A percentile compares a stretch with the other conserved stretches of the same genome.
Conservation (phyloP, 2,888 invertebrate genomes). For the Micropterix aruncella region DNA sequence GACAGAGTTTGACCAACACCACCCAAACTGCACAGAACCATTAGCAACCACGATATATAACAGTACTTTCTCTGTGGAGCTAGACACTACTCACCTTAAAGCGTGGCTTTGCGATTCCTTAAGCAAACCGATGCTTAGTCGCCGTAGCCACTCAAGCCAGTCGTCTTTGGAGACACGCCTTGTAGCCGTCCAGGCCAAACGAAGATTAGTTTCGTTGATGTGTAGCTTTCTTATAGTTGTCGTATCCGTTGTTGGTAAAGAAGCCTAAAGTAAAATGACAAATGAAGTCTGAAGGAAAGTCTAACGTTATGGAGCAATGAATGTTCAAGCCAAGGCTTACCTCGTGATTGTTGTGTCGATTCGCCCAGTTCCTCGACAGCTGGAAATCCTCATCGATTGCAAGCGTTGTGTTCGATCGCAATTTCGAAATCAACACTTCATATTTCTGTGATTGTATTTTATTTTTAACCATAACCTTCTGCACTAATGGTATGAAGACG, state of each 20-base stretch:
- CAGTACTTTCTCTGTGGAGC: too few species aligned
- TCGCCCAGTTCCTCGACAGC: slow-evolving; percentile 42
- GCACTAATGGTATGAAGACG: slow-evolving; percentile 86
- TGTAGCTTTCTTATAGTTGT: slow-evolving; percentile 67
- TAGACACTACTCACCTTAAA: slow-evolving; percentile 46
- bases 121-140: slow-evolving; percentile 82
- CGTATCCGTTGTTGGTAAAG: slow-evolving; percentile 40
- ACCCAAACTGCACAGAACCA: too few species aligned
- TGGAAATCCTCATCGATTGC: slow-evolving; percentile 59
- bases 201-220: slow-evolving; percentile 71
- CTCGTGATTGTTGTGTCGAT: slow-evolving; percentile 58
- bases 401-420: slow-evolving; percentile 50
- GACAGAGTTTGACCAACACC: too few species aligned
- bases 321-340: too few species aligned
- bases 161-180: slow-evolving; percentile 93
- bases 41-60: too few species aligned
- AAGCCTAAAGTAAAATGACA: neutral
- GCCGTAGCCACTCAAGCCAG: slow-evolving; percentile 94
- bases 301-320: too few species aligned
- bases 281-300: too few species aligned
- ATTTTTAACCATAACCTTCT: slow-evolving; percentile 68
- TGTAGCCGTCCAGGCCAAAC: slow-evolving; percentile 85
- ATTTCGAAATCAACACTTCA: slow-evolving; percentile 60
- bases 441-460: slow-evolving; percentile 65
- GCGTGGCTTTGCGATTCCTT: slow-evolving; percentile 95